Base-by-base conservation (phyloP, 1,140 invertebrate genomes). In the Holcopasites calliopsidis region DNA sequence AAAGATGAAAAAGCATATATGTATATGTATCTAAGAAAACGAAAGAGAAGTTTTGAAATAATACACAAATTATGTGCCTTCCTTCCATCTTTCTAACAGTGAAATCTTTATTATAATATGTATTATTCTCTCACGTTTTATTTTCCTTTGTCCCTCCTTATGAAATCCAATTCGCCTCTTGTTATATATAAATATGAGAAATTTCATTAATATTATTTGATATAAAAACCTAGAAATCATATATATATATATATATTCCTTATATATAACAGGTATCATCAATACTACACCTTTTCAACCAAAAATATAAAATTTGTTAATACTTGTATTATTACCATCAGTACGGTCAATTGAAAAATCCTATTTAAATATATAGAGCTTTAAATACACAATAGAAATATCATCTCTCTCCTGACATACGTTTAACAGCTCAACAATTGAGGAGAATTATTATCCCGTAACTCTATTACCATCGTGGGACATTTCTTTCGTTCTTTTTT, bases 371-470 rank as follows among this genome's bases (percentile, higher is more conserved):
- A n/a, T n/a, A 78, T 87, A 62, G 35, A 87, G 58, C 49, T 83
- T 85, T 82, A 87, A 87, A 86, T 87, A 89, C n/a, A n/a, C 64
- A 86, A 83, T 85, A 88, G 82, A 87, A 88, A 86, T 85, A 86
- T 87, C 76, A 87, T 87, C 79, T 79, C n/a, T n/a, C 60, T 65
- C 65, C 60, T 83, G 82, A 84, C 82, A 84, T 84, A 84, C 82
- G 81, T 83, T 80, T 80, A 72, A 84, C 82, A 84, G 82, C 78
- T 84, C 78, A 80, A 65, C 47, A 68, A 77, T 75, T 23, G 68
- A 83, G 52, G 64, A 80, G 76, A 83, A 73, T 64, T n/a, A 40
- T 75, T 57, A 40, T 75, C 61, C 76, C 73, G 64, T 49, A 64
- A 69, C 49, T 75, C n/a, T 4, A 70, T 75, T 75, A 60, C n/a